Conservation (phyloP, 1,140 invertebrate genomes). For the Eupristina koningsbergeri region DNA sequence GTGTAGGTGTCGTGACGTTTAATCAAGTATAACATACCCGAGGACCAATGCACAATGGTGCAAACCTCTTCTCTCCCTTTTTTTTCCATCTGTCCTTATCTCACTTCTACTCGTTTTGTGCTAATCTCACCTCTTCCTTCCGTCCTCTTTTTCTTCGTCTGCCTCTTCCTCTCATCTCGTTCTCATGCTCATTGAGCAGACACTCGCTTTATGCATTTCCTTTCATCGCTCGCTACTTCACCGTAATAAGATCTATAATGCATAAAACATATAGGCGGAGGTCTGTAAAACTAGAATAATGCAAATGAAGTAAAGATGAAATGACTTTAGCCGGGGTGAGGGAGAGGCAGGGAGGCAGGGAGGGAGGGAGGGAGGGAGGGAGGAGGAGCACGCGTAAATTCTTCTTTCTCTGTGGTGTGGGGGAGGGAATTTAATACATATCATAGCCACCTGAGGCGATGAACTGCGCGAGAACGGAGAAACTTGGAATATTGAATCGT, state of each 20-base stretch:
- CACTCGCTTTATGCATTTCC: slow-evolving; percentile 33
- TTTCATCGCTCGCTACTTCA: slow-evolving; percentile 46
- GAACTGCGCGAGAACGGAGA: not conserved
- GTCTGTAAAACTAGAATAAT: slow-evolving; percentile 31
- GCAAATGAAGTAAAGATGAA: slow-evolving; percentile 38
- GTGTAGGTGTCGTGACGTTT: slow-evolving; percentile 41
- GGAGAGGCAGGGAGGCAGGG: no score
- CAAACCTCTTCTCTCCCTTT: not conserved
- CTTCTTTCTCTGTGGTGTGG: slow-evolving; percentile 30
- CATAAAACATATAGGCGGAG: not conserved
- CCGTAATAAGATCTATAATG: slow-evolving; percentile 44
- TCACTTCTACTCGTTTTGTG: slow-evolving; percentile 14
- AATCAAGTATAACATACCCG: slow-evolving; percentile 53
- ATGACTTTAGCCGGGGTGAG: slow-evolving; percentile 29
- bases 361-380: no score
- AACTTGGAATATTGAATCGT: slow-evolving; percentile 44
- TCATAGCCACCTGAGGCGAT: slow-evolving; percentile 46
- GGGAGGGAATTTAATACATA: slow-evolving; percentile 46
- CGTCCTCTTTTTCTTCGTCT: not conserved
- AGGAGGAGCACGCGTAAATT: slow-evolving; percentile 7
- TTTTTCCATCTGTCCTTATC: no score
- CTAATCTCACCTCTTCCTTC: slow-evolving; percentile 23
- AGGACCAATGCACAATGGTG: not conserved
- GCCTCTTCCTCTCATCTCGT: not conserved
- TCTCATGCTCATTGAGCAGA: not conserved